phyloP scores from a whole-genome alignment of 2,113 vertebrate genomes.

The Carassius auratus region DNA sequence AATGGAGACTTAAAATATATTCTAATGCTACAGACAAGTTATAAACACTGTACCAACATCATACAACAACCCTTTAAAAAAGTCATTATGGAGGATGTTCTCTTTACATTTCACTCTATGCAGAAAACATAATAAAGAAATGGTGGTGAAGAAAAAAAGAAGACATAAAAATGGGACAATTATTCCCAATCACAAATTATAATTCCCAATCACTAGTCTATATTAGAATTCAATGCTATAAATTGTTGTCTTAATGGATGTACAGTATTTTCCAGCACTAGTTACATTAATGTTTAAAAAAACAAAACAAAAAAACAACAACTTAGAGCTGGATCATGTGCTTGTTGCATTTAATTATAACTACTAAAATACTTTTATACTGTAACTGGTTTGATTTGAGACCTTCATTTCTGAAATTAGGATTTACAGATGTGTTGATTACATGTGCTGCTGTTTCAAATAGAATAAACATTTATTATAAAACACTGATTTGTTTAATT shows the following conservation, averaged over 20 bases:
- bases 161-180: not conserved
- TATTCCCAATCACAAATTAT: not conserved
- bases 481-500: not conserved
- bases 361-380: not conserved
- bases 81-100: not conserved
- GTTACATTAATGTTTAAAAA: not conserved
- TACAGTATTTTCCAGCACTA: not conserved
- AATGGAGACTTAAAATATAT: not conserved
- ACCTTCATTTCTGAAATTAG: not conserved
- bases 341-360: not conserved
- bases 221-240: not conserved
- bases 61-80: not conserved
- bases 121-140: no score
- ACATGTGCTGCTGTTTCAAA: not conserved
- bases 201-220: not conserved
- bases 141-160: not conserved
- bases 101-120: not conserved
- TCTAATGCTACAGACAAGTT: no score
- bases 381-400: not conserved
- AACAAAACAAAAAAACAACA: not conserved
- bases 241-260: not conserved
- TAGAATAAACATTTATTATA: not conserved
- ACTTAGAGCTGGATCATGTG: not conserved
- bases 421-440: not conserved
- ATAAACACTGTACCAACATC: not conserved